Conservation (phyloP, 1,140 invertebrate genomes). For the Caerostris extrusa region DNA sequence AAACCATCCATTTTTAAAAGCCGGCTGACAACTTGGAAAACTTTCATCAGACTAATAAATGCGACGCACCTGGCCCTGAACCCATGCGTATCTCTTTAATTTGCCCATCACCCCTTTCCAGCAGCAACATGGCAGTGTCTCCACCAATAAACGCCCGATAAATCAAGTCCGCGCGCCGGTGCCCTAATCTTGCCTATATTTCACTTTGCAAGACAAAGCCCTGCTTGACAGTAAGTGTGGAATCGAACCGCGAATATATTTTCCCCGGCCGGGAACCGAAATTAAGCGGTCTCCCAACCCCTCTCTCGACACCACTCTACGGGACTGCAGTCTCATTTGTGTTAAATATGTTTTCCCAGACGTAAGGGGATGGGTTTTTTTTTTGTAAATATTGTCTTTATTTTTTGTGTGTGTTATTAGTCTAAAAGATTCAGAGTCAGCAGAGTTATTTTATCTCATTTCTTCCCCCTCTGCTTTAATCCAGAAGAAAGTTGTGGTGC, state of each 20-base stretch:
- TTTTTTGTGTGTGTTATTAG: background rate
- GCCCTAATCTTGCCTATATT: slow-evolving; percentile 65
- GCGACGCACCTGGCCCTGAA: background rate
- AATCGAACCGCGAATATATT: slow-evolving; percentile 55
- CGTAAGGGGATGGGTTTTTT: background rate
- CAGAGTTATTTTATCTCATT: background rate
- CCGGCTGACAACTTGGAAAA: background rate
- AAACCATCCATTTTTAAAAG: background rate
- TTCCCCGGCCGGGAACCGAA: background rate
- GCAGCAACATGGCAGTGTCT: background rate
- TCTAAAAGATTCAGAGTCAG: background rate
- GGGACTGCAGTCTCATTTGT: background rate
- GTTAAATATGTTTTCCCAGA: slow-evolving; percentile 16
- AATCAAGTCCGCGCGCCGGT: slow-evolving; percentile 34
- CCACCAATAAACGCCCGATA: slow-evolving; percentile 47
- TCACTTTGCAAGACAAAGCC: slow-evolving; percentile 55
- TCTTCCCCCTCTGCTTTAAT: too few relatives aligned
- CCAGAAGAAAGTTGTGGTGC: too few relatives aligned
- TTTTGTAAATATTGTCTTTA: background rate
- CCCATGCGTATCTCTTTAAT: background rate
- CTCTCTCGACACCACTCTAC: background rate
- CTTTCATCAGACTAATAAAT: background rate
- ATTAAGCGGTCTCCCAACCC: slow-evolving; percentile 20
- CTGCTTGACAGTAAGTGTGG: slow-evolving; percentile 31
- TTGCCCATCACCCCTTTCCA: background rate